Percentiles rank a stretch among this genome's conserved stretches.
Conservation (phyloP, 2,888 invertebrate species). For the Siphonodentalium dalli region DNA sequence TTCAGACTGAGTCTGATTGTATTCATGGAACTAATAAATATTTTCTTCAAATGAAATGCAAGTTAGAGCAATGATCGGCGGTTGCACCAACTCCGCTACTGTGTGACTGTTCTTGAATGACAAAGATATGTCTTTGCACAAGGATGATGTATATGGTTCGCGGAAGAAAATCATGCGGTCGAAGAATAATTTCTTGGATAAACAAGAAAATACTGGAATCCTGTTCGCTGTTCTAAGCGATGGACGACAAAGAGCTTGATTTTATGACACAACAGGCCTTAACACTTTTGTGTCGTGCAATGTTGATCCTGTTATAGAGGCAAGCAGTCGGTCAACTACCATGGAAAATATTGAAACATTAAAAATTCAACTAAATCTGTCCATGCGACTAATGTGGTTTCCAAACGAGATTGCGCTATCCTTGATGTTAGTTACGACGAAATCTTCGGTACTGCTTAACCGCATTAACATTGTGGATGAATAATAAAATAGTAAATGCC, state of each 20-base stretch:
- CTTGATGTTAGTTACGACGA: too few relatives aligned
- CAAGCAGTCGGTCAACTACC: constrained; percentile 25
- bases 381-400: too few relatives aligned
- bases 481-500: too few relatives aligned
- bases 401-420: too few relatives aligned
- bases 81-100: background rate
- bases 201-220: too few relatives aligned
- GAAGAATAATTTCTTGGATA: too few relatives aligned
- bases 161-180: too few relatives aligned
- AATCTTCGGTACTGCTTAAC: too few relatives aligned
- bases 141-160: constrained; percentile 14
- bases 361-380: too few relatives aligned
- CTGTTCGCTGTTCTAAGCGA: constrained; percentile 6
- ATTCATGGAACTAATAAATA: constrained; percentile 7
- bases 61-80: background rate
- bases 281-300: constrained; percentile 12
- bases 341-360: too few relatives aligned
- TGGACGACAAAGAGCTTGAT: constrained; percentile 11
- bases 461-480: too few relatives aligned
- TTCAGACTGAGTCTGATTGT: background rate
- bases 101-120: constrained; percentile 13
- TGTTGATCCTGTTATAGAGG: constrained; percentile 19
- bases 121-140: background rate
- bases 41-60: background rate
- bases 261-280: constrained; percentile 19